phyloP scores from a whole-genome alignment of 2,888 invertebrate species.

The Clistopyga incitator region DNA sequence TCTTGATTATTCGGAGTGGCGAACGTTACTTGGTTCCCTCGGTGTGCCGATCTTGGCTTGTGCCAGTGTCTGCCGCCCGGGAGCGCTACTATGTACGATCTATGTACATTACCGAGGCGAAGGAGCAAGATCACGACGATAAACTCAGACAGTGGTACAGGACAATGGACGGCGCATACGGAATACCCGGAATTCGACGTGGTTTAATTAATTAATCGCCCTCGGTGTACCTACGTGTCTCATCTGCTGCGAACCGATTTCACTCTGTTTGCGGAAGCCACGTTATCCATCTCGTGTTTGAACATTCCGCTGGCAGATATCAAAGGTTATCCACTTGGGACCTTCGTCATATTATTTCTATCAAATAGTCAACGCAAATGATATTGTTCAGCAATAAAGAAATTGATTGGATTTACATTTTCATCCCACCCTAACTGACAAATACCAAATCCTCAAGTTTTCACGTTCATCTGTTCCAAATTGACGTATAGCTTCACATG shows the following conservation, averaged over 20 bases:
- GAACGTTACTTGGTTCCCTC: slow-evolving; percentile 39
- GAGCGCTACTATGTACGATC: slow-evolving; percentile 19
- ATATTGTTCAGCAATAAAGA: neutral
- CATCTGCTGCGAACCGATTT: slow-evolving; percentile 30
- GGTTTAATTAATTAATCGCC: slow-evolving; percentile 56
- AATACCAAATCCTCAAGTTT: too few relatives aligned
- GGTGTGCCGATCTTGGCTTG: slow-evolving; percentile 47
- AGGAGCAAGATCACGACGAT: slow-evolving; percentile 17
- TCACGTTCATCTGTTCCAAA: too few relatives aligned
- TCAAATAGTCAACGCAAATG: neutral
- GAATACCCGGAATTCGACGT: slow-evolving; percentile 51
- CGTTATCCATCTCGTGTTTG: neutral
- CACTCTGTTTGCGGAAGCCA: neutral
- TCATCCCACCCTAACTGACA: too few relatives aligned
- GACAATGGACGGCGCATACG: slow-evolving; percentile 39
- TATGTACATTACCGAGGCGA: slow-evolving; percentile 12
- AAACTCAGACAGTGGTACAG: slow-evolving; percentile 34
- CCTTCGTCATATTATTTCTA: neutral
- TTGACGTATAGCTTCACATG: too few relatives aligned
- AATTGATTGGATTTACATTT: too few relatives aligned
- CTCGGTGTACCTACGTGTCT: slow-evolving; percentile 10
- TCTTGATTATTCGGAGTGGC: slow-evolving; percentile 59
- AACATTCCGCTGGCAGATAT: neutral
- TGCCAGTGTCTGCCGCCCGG: slow-evolving; percentile 21
- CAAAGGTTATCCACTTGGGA: neutral